Evolutionary conservation across 2,797 vertebrate genomes (phyloP).

Genomic region (Diglossa cyanea): DNA sequence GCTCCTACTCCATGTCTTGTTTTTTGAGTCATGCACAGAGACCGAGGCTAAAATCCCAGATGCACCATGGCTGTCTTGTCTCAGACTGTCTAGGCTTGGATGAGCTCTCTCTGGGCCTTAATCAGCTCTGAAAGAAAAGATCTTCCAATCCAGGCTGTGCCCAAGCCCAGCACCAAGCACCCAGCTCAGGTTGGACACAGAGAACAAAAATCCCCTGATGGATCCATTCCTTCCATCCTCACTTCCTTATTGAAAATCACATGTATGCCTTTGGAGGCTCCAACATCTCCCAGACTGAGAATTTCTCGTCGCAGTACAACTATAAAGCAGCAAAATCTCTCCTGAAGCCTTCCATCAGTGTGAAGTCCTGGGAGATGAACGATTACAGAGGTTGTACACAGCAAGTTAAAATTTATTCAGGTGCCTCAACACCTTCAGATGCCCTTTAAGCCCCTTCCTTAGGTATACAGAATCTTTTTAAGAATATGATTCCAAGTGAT

Average conservation of each 20-base stretch:
- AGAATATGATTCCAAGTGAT: neutral
- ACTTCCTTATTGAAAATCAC: neutral
- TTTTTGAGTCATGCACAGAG: neutral
- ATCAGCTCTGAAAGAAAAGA: neutral
- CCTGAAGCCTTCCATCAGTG: neutral
- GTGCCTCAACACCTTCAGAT: neutral
- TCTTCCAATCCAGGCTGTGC: neutral
- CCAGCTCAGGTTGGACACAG: neutral
- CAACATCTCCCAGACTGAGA: neutral
- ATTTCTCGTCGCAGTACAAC: neutral
- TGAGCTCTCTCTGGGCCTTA: neutral
- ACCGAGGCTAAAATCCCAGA: fast-evolving
- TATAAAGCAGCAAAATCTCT: neutral
- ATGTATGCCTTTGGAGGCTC: fast-evolving
- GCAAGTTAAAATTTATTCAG: neutral
- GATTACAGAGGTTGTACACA: neutral
- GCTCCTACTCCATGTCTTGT: fast-evolving
- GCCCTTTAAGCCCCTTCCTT: neutral
- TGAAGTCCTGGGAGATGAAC: neutral
- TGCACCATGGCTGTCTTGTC: neutral
- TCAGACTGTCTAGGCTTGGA: neutral
- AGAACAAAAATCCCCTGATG: neutral
- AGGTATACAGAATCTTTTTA: neutral
- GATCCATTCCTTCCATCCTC: neutral
- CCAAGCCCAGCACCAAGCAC: neutral